Evolutionary conservation across 2,113 vertebrate genomes (phyloP).

Genomic region (Rutilus rutilus): DNA sequence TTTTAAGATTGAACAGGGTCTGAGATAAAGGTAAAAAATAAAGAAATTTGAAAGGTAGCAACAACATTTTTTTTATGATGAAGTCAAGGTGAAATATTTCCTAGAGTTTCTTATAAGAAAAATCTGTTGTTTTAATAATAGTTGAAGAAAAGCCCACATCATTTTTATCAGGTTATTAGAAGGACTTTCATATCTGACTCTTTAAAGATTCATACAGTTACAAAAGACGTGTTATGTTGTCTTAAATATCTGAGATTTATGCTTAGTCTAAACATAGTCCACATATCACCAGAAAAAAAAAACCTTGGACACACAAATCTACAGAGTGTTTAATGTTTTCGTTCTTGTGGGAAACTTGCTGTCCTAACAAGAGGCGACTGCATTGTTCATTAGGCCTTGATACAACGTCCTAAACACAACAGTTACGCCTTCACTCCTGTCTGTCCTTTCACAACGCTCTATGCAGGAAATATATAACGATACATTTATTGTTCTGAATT

Average conservation of each 20-base stretch:
- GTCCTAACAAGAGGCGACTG: constrained; percentile 21
- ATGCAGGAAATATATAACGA: not conserved
- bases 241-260: constrained; percentile 22
- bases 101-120: not conserved
- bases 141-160: not conserved
- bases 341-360: constrained; percentile 32
- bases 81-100: not conserved
- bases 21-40: not conserved
- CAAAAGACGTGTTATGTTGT: not conserved
- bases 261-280: constrained; percentile 31
- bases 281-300: not conserved
- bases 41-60: not conserved
- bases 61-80: too few species aligned
- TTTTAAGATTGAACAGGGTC: not conserved
- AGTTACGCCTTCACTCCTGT: constrained; percentile 2
- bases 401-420: not conserved
- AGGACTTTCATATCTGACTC: not conserved
- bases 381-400: constrained; percentile 40
- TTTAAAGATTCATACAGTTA: not conserved
- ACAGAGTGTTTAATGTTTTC: constrained; percentile 32
- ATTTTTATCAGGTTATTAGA: not conserved
- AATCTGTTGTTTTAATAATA: not conserved
- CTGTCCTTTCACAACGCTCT: not conserved
- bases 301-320: not conserved
- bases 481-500: not conserved